Percentiles rank a stretch among this genome's conserved stretches.
phyloP scores from a whole-genome alignment of 2,888 invertebrate genomes.

The Phyllotreta striolata region DNA sequence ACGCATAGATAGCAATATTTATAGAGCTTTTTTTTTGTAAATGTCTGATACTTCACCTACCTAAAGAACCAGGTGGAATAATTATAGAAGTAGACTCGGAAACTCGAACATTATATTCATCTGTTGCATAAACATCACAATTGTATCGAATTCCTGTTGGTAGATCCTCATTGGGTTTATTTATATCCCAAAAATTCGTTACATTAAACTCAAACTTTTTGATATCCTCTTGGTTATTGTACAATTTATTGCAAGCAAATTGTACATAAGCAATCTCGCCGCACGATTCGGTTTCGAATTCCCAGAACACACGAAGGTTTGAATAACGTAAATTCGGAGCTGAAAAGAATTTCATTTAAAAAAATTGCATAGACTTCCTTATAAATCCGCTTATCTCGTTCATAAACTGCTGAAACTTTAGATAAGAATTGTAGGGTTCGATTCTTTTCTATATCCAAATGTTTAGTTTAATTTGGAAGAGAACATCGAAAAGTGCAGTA shows the following conservation, averaged over 20 bases:
- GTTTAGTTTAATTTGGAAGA: too few species aligned
- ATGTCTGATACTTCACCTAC: not conserved
- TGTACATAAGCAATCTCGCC: not conserved
- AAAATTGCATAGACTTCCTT: too few species aligned
- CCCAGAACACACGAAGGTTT: not conserved
- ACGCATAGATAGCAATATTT: not conserved
- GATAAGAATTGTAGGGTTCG: too few species aligned
- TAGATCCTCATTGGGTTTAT: not conserved
- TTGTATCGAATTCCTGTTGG: not conserved
- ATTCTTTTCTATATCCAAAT: too few species aligned
- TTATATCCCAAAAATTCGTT: not conserved
- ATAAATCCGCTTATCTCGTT: too few species aligned
- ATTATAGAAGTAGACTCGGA: slow-evolving; percentile 2
- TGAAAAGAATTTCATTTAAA: too few species aligned
- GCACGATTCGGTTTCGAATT: not conserved
- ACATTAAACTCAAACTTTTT: not conserved
- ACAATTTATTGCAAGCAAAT: not conserved
- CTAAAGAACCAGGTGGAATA: slow-evolving; percentile 9
- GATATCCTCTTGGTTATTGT: not conserved
- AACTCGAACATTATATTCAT: not conserved
- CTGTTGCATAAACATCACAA: not conserved
- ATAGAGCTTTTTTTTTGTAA: not conserved
- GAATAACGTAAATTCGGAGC: not conserved
- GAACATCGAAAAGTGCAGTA: too few species aligned
- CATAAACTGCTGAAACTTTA: too few species aligned